phyloP scores from a whole-genome alignment of 2,888 invertebrate genomes.

The Elaeidobius kamerunicus region DNA sequence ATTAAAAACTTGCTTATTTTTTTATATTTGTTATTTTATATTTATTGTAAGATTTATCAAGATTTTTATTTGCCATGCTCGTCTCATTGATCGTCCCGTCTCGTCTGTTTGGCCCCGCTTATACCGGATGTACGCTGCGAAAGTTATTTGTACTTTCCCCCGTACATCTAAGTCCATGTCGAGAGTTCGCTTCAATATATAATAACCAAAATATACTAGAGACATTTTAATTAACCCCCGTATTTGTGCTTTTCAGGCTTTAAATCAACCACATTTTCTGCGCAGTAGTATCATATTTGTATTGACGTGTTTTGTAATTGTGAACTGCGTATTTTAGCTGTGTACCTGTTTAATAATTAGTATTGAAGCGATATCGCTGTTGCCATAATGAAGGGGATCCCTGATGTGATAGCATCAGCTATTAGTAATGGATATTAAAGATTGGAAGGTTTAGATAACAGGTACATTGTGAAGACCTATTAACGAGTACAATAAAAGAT shows the following conservation, averaged over 20 bases:
- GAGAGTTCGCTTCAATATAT: conserved; percentile 16
- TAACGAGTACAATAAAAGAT: neutral
- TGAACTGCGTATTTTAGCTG: conserved; percentile 16
- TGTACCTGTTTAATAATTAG: conserved; percentile 11
- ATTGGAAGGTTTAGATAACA: conserved; percentile 2
- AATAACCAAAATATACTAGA: conserved; percentile 7
- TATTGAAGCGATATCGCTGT: conserved; percentile 9
- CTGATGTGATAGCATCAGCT: conserved; percentile 10
- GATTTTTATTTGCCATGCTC: conserved; percentile 4
- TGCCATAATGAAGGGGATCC: conserved; percentile 15
- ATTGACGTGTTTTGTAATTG: conserved; percentile 8
- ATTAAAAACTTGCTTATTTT: too few relatives aligned
- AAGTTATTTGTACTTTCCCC: conserved; percentile 17
- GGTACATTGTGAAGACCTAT: neutral
- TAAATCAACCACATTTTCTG: conserved; percentile 6
- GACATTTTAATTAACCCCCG: conserved; percentile 9
- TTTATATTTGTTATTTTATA: too few relatives aligned
- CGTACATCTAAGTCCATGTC: conserved; percentile 26
- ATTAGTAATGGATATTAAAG: neutral
- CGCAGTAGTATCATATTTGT: conserved; percentile 9
- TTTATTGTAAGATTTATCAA: too few relatives aligned
- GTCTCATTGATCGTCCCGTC: conserved; percentile 35
- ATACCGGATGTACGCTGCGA: conserved; percentile 17
- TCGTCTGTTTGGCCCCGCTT: conserved; percentile 37
- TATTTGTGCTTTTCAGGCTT: conserved; percentile 28